Evolutionary conservation across 2,113 vertebrate species (phyloP).

Genomic region (Bos taurus): ARS-UCD2.0 NC_037343.1:60409001-60409500

Average conservation of each 20-base stretch:
- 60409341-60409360: not conserved
- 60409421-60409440: not conserved
- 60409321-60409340: not conserved
- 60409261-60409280: not conserved
- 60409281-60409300: not conserved
- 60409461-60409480: not conserved
- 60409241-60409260: not conserved
- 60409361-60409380: not conserved
- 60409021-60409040: not conserved
- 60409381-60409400: not conserved
- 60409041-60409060: not conserved
- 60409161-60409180: not conserved
- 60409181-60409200: not conserved
- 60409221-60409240: not conserved
- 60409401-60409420: not conserved
- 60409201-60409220: not conserved
- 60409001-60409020: not conserved
- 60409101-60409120: not conserved
- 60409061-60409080: not conserved
- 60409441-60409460: not conserved
- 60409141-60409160: not conserved
- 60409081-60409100: not conserved
- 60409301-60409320: not conserved
- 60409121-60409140: not conserved
- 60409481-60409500: not conserved